phyloP scores from a whole-genome alignment of 2,888 invertebrate species.

The Drosophila macrothrix region DNA sequence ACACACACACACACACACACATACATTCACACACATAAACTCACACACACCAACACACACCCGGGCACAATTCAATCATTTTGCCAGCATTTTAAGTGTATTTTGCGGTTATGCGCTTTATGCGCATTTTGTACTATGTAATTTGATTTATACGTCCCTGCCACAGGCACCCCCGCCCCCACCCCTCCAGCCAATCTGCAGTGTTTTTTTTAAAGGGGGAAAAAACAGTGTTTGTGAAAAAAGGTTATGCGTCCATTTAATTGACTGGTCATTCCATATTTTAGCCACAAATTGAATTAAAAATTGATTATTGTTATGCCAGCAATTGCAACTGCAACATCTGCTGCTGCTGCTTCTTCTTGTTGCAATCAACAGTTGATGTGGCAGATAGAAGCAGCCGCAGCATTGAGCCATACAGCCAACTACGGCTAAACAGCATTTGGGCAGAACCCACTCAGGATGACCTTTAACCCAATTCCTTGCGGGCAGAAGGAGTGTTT shows the following conservation, averaged over 20 bases:
- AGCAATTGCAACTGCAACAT: not conserved
- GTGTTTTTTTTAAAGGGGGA: slow-evolving; percentile 1
- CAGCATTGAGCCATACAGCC: slow-evolving; percentile 29
- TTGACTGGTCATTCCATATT: slow-evolving; percentile 61
- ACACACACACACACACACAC: slow-evolving; percentile 12
- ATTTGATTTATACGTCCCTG: slow-evolving; percentile 66
- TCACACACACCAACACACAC: slow-evolving; percentile 26
- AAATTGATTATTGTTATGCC: slow-evolving; percentile 42
- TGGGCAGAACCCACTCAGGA: slow-evolving; percentile 4
- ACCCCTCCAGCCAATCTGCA: not conserved
- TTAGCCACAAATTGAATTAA: slow-evolving; percentile 68
- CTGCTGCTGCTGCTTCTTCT: slow-evolving; percentile 13
- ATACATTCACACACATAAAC: not conserved
- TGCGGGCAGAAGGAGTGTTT: not conserved
- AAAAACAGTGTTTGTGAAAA: slow-evolving; percentile 41
- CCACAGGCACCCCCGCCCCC: not conserved
- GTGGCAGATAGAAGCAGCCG: slow-evolving; percentile 16
- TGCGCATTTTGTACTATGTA: slow-evolving; percentile 75
- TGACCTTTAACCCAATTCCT: slow-evolving; percentile 57
- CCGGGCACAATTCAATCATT: slow-evolving; percentile 74
- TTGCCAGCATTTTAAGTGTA: slow-evolving; percentile 75
- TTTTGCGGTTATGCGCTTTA: slow-evolving; percentile 78
- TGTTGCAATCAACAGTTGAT: slow-evolving; percentile 62
- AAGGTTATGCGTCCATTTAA: slow-evolving; percentile 62
- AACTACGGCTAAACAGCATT: slow-evolving; percentile 38